Evolutionary conservation across 2,113 vertebrate species (phyloP), one percentile per base, ranked within the genome.

Genomic region (Dunckerocampus dactyliophorus): DNA sequence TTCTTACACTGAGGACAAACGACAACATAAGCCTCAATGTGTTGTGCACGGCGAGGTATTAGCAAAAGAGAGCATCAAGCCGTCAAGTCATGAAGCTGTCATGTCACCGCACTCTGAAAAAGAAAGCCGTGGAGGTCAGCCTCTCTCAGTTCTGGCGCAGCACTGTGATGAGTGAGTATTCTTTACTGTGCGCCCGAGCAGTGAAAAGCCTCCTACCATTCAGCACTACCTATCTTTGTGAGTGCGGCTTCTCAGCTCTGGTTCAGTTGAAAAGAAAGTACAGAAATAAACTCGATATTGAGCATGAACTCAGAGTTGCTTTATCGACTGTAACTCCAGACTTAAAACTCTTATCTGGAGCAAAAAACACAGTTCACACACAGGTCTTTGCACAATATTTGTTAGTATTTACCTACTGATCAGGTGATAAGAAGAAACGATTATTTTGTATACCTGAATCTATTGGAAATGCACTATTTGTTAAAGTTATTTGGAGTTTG

Each of bases 101-200:
- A 64, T 50, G 61, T 71, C 57, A 63, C 21, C 22, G 8, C 8
- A 71, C 7, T 1, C 48, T 67, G 52, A 63, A 71, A 71, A 71
- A 39, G 42, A 63, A 15, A 63, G 58, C 53, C 14, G 4, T 3
- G 0, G 46, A 63, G 28, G 49, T 55, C 53, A 64, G 19, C 53
- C 31, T 49, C 16, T 42, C 63, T 45, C 45, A 22, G 8, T 39
- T 49, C 43, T 65, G 28, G 47, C 42, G 59, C 59, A 51, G 14
- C 13, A n/a, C 10, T 52, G 56, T 54, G 57, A 68, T 60, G 57
- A 16, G 8, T 5, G 42, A 47, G 10, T 54, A 22, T 47, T 13
- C 42, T 19, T 67, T 48, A 22, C 48, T 67, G 5, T 8, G 21
- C 16, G 20, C 9, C 8, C 9, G 3, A 21, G 49, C 57, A 65